Base-by-base conservation (phyloP, 2,797 vertebrate genomes). In the Sebastes iracundus region DNA sequence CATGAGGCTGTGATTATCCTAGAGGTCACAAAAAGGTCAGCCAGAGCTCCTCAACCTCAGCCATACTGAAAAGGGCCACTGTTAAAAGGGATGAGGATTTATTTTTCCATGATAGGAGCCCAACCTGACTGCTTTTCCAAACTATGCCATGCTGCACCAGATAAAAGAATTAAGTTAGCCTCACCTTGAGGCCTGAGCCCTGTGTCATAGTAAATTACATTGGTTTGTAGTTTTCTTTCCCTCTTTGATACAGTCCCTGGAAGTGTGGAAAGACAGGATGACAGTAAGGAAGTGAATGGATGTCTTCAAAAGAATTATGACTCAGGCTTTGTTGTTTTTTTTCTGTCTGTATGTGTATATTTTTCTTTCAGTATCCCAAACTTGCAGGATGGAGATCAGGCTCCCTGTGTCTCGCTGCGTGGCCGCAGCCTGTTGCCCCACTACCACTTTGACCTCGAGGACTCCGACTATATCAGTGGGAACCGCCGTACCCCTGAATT, bases 391-490 rank as follows among this genome's bases (percentile, higher is more conserved):
- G 77, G 46, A 0, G 78, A 90, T 6, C 83, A 90, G 69, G 74
- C 90, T 56, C 97, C 93, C 0, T 49, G 79, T 25, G 65, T 99
- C 33, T 18, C 64, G 0, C 81, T 96, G 60, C 94, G 85, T 59
- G 98, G 97, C 18, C 85, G 84, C 74, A 96, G 97, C 77, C 56
- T 91, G 56, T 92, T 97, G 77, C 92, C 94, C 0, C 75, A 83
- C 35, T 97, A 94, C 81, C 96, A 97, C 87, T 97, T 97, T 74
- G 94, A 97, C 53, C 84, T 97, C 23, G 94, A 96, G 58, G 94
- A 96, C 20, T 97, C 97, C 0, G 96, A 97, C 86, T 98, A 97
- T 66, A 82, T 97, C 81, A 95, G 66, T 0, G 80, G 88, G 12
- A 88, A 76, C 30, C 90, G 87, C 6, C 79, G 75, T 3, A 86